These are phyloP conservation scores for Puffinus mauretanicus DNA, from an alignment of 2,113 vertebrate genomes.

Conservation along the genomic window DNA sequence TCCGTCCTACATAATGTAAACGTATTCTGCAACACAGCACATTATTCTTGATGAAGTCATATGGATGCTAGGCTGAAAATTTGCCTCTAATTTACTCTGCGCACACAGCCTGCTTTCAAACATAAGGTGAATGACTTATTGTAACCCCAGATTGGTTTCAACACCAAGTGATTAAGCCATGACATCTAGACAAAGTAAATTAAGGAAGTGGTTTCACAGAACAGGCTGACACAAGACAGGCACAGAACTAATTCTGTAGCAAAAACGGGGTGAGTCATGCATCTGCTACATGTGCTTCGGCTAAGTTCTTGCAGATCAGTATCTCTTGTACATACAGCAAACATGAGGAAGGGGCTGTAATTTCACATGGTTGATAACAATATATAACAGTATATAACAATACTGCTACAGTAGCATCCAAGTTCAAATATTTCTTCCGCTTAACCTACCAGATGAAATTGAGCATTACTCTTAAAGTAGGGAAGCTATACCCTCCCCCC, in stretches of 20 bases:
- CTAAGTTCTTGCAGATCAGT: background rate
- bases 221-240: constrained; percentile 58
- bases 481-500: background rate
- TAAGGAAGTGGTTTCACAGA: constrained; percentile 74
- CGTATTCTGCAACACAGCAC: background rate
- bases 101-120: background rate
- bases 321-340: background rate
- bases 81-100: constrained; percentile 4
- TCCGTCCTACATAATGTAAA: constrained; percentile 24
- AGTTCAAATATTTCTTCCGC: background rate
- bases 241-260: constrained; percentile 56
- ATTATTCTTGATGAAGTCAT: constrained; percentile 47
- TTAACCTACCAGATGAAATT: background rate
- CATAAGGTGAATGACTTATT: constrained; percentile 62
- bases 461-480: background rate
- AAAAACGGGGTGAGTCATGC: constrained; percentile 61
- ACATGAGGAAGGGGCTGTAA: background rate
- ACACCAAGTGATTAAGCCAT: constrained; percentile 36
- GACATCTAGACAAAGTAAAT: constrained; percentile 63
- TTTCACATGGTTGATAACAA: background rate
- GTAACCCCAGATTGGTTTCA: constrained; percentile 68
- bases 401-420: background rate
- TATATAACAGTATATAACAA: background rate
- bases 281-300: constrained; percentile 40
- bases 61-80: constrained; percentile 17